These are phyloP conservation scores for Oryzias curvinotus DNA, from an alignment of 2,113 vertebrate species.

Conservation along the genomic window DNA sequence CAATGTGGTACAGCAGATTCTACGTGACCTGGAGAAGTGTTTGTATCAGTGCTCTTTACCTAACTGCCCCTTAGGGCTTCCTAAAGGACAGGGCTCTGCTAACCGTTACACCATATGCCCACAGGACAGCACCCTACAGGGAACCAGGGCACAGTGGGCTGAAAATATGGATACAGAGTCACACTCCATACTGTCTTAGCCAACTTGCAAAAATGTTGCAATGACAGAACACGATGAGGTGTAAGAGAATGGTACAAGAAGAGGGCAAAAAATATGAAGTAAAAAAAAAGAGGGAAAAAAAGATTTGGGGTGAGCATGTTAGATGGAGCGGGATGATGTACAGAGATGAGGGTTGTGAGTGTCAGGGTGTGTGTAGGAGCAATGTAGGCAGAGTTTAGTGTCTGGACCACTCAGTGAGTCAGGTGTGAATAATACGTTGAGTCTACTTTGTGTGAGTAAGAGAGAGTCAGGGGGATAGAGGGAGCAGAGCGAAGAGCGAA, in stretches of 20 bases:
- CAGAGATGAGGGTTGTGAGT: slow-evolving; percentile 29
- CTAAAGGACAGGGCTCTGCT: slow-evolving; percentile 49
- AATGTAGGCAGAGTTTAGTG: slow-evolving; percentile 52
- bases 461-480: slow-evolving; percentile 5
- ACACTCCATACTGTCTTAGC: slow-evolving; percentile 38
- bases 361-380: slow-evolving; percentile 40
- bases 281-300: slow-evolving; percentile 36
- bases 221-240: slow-evolving; percentile 33
- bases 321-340: slow-evolving; percentile 14
- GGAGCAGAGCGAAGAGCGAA: slow-evolving; percentile 14
- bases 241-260: slow-evolving; percentile 33
- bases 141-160: slow-evolving; percentile 55
- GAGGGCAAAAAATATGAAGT: slow-evolving; percentile 55
- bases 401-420: slow-evolving; percentile 54
- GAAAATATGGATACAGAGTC: slow-evolving; percentile 65
- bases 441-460: slow-evolving; percentile 30
- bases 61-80: slow-evolving; percentile 41
- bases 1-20: slow-evolving; percentile 27
- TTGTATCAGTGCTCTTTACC: slow-evolving; percentile 34
- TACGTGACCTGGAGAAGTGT: slow-evolving; percentile 20
- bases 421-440: slow-evolving; percentile 51
- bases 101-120: slow-evolving; percentile 72
- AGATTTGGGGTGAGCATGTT: slow-evolving; percentile 28
- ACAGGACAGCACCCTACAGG: slow-evolving; percentile 71
- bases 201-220: slow-evolving; percentile 45